Evolutionary conservation across 2,113 vertebrate species (phyloP).

Genomic region (Arizona elegans): DNA sequence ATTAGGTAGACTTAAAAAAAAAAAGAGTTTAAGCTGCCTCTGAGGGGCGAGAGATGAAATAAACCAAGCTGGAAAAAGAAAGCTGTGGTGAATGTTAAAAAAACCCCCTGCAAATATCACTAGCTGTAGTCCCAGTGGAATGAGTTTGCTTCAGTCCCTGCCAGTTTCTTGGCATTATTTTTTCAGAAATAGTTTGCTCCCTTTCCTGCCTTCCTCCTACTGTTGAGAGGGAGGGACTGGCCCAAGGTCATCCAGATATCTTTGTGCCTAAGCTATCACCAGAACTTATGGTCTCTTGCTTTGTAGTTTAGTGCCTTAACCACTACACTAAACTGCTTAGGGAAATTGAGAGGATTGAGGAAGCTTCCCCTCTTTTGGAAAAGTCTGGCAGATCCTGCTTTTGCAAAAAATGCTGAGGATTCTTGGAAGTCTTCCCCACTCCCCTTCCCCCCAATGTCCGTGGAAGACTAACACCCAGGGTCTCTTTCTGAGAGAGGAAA

Average conservation of each 20-base stretch:
- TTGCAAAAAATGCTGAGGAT: background rate
- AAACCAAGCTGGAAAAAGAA: background rate
- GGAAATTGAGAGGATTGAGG: background rate
- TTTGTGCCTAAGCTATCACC: background rate
- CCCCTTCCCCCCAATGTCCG: accelerated
- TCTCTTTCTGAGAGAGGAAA: background rate
- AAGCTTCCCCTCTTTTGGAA: background rate
- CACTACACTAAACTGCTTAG: background rate
- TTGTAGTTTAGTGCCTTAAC: background rate
- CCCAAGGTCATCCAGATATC: background rate
- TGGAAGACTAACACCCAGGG: background rate
- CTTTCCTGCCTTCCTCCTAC: background rate
- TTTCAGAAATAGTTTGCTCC: background rate
- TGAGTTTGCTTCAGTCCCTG: background rate
- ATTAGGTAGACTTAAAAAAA: background rate
- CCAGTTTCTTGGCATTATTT: background rate
- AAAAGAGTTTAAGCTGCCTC: background rate
- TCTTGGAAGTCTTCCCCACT: background rate
- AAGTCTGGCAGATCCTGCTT: background rate
- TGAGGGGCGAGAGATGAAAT: background rate
- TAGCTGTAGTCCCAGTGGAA: too few relatives aligned
- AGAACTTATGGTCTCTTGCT: background rate
- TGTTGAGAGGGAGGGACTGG: background rate
- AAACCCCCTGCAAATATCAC: background rate
- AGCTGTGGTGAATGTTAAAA: background rate